A percentile compares a stretch with the other conserved stretches of the same genome.
phyloP scores from a whole-genome alignment of 2,797 vertebrate genomes.

The Gephyroberyx darwinii region DNA sequence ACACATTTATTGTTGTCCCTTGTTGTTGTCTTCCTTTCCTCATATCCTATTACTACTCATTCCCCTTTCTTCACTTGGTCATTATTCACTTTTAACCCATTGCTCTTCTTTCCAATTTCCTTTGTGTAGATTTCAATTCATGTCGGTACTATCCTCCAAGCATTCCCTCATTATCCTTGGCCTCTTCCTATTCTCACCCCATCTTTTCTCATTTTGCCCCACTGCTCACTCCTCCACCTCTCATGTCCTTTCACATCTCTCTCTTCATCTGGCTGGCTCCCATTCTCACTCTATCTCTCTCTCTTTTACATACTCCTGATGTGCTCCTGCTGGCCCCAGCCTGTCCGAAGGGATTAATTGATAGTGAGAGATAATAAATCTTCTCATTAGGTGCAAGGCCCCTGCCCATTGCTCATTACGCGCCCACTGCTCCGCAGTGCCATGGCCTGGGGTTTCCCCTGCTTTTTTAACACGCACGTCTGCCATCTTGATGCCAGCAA shows the following conservation, averaged over 20 bases:
- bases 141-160: slow-evolving; percentile 29
- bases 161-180: slow-evolving; percentile 34
- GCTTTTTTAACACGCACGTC: slow-evolving; percentile 70
- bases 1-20: slow-evolving; percentile 15
- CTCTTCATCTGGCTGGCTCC: slow-evolving; percentile 50
- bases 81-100: slow-evolving; percentile 12
- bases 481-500: slow-evolving; percentile 65
- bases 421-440: slow-evolving; percentile 67
- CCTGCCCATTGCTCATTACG: slow-evolving; percentile 80
- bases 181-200: slow-evolving; percentile 32
- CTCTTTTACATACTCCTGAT: slow-evolving; percentile 64
- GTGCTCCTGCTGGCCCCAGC: slow-evolving; percentile 67
- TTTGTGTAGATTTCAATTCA: slow-evolving; percentile 25
- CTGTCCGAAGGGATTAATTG: slow-evolving; percentile 82
- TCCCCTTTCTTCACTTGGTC: slow-evolving; percentile 6
- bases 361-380: slow-evolving; percentile 85
- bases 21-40: slow-evolving; percentile 9
- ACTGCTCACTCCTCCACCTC: slow-evolving; percentile 34
- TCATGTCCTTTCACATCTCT: slow-evolving; percentile 60
- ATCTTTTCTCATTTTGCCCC: slow-evolving; percentile 52
- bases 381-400: slow-evolving; percentile 78
- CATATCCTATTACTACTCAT: background rate
- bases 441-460: slow-evolving; percentile 70
- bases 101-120: slow-evolving; percentile 12
- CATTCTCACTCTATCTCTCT: slow-evolving; percentile 2